Conservation (phyloP, 2,113 vertebrate genomes). For the Eubucco bourcierii region DNA sequence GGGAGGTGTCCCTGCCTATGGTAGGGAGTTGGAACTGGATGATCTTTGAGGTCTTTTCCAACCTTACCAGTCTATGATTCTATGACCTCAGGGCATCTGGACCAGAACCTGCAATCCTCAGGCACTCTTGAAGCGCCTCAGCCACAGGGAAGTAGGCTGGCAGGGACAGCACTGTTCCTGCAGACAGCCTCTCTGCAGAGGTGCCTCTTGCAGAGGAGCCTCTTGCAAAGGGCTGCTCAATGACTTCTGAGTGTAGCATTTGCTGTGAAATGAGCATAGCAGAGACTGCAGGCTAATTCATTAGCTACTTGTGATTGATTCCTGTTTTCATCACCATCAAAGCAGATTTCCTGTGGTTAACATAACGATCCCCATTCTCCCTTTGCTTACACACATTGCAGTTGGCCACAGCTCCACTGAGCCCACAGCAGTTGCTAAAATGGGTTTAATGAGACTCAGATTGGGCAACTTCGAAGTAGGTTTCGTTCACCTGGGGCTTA, state of each 20-base stretch:
- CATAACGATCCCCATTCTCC: not conserved
- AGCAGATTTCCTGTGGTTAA: conserved; percentile 23
- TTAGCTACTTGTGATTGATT: conserved; percentile 13
- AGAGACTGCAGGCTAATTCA: conserved; percentile 20
- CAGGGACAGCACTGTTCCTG: fast-evolving
- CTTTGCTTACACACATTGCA: not conserved
- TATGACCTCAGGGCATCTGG: not conserved
- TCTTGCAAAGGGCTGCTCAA: not conserved
- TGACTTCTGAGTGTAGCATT: not conserved
- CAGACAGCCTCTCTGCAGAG: not conserved
- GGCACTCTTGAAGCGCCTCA: fast-evolving
- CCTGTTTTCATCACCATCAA: conserved; percentile 33
- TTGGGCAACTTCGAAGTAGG: not conserved
- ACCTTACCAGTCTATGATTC: too few species aligned
- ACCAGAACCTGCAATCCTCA: not conserved
- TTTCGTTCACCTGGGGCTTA: not conserved
- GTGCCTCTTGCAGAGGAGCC: not conserved
- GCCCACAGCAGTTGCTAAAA: not conserved
- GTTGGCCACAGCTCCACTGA: not conserved
- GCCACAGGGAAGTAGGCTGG: not conserved
- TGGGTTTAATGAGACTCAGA: not conserved
- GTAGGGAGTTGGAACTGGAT: too few species aligned
- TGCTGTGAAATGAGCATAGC: not conserved
- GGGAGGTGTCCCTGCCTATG: too few species aligned
- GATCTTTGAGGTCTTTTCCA: too few species aligned